These are phyloP conservation scores for Himalopsyche anomala DNA, from an alignment of 2,888 invertebrate species.

Conservation along the genomic window DNA sequence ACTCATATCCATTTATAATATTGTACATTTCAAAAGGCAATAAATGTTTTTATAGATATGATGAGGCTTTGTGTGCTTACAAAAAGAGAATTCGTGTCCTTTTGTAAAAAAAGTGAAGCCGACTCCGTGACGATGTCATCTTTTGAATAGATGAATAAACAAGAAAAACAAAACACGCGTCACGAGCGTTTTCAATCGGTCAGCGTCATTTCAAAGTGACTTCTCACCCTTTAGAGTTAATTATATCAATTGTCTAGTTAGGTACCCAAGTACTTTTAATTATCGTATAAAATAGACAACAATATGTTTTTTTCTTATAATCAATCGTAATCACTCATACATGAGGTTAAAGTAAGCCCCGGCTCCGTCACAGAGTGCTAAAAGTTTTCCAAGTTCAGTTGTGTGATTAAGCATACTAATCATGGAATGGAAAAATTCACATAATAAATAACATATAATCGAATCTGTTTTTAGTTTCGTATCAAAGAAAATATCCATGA, in stretches of 20 bases:
- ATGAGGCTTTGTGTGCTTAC: too few relatives aligned
- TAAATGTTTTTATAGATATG: too few relatives aligned
- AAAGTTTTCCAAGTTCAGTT: neutral
- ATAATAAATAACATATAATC: too few relatives aligned
- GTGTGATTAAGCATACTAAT: neutral
- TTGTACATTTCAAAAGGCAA: too few relatives aligned
- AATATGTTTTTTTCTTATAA: too few relatives aligned
- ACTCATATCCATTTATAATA: too few relatives aligned
- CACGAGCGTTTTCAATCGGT: neutral
- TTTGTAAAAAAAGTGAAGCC: too few relatives aligned
- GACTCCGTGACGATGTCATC: too few relatives aligned
- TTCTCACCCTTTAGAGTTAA: neutral
- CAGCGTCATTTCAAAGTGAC: neutral
- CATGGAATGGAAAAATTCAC: neutral
- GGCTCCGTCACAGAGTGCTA: neutral
- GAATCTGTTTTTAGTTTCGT: too few relatives aligned
- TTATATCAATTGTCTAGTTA: neutral
- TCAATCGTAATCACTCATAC: too few relatives aligned
- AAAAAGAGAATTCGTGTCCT: too few relatives aligned
- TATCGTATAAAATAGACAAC: neutral
- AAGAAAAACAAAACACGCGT: neutral
- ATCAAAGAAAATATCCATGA: too few relatives aligned
- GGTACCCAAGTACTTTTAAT: neutral
- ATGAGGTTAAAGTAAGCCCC: neutral
- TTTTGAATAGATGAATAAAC: neutral